A percentile compares a stretch with the other conserved stretches of the same genome.
phyloP scores from a whole-genome alignment of 2,797 vertebrate species.

The Xiphorhynchus erythropygius region DNA sequence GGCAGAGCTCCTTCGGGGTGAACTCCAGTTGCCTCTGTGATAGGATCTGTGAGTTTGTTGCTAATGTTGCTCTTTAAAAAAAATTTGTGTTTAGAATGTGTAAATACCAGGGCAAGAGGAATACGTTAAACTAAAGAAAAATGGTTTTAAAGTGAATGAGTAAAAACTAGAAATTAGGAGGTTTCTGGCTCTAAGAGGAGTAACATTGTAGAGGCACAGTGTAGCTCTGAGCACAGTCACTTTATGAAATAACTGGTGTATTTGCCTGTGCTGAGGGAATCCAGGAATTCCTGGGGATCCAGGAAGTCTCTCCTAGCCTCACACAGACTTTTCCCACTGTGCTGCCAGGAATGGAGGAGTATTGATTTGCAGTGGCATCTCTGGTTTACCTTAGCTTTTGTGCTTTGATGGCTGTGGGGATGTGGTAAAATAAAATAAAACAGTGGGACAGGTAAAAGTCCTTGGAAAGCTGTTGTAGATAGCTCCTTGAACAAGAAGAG shows the following conservation, averaged over 20 bases:
- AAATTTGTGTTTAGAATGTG: not conserved
- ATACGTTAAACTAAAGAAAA: not conserved
- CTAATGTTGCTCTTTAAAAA: not conserved
- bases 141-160: not conserved
- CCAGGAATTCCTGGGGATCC: not conserved
- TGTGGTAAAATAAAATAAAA: not conserved
- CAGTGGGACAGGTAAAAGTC: not conserved
- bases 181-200: not conserved
- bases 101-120: not conserved
- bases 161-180: not conserved
- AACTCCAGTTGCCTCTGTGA: not conserved
- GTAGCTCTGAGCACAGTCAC: not conserved
- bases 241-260: not conserved
- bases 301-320: not conserved
- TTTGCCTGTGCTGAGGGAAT: not conserved
- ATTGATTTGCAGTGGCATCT: not conserved
- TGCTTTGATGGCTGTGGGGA: not conserved
- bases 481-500: not conserved
- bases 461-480: not conserved
- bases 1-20: fast-evolving
- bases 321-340: not conserved
- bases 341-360: not conserved
- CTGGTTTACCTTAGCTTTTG: not conserved
- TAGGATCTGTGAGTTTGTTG: not conserved
- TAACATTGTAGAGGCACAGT: not conserved